Conservation (phyloP, 2,113 vertebrate species). For the Lophius piscatorius region DNA sequence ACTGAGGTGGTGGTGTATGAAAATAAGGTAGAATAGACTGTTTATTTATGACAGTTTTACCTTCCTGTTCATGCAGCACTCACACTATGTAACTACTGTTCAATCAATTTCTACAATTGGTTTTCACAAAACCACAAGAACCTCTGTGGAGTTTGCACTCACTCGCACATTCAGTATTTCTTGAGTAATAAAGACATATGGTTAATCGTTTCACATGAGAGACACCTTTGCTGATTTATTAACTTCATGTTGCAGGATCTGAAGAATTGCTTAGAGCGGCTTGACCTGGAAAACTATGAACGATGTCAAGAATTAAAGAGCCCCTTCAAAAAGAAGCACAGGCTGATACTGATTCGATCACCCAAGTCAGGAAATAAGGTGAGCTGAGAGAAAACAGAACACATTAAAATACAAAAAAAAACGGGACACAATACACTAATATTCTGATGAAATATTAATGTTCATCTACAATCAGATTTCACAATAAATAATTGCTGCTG, state of each 20-base stretch:
- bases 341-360: constrained; percentile 87
- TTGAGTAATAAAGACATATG: not conserved
- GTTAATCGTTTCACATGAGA: not conserved
- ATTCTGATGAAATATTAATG: no score
- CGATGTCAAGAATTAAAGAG: constrained; percentile 90
- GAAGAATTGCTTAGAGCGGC: constrained; percentile 88
- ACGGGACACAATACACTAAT: not conserved
- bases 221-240: not conserved
- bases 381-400: constrained; percentile 49
- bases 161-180: not conserved
- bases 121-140: no score
- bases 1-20: constrained; percentile 88
- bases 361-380: constrained; percentile 89
- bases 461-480: no score
- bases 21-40: constrained; percentile 83
- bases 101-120: not conserved
- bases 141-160: no score
- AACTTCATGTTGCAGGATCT: constrained; percentile 81
- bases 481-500: no score
- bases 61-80: not conserved
- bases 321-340: constrained; percentile 87
- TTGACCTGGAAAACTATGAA: constrained; percentile 92
- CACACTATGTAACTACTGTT: not conserved
- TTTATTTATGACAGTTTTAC: no score
- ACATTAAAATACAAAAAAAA: not conserved